Percentiles rank a stretch among this genome's conserved stretches.
phyloP scores from a whole-genome alignment of 2,113 vertebrate species.

The Turdus rufiventris region DNA sequence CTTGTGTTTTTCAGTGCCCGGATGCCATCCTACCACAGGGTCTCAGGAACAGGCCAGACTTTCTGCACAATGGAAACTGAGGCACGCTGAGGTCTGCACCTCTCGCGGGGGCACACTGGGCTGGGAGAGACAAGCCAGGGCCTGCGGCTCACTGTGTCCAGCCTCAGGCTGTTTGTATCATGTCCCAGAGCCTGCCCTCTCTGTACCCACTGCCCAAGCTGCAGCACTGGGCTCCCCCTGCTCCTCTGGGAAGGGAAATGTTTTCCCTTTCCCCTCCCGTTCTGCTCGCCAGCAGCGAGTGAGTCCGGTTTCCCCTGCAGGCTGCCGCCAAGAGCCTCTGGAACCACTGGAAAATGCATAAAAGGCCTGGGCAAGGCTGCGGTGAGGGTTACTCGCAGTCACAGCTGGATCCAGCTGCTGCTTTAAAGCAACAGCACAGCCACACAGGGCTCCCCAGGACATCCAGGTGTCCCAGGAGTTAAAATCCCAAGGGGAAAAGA shows the following conservation, averaged over 20 bases:
- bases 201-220: accelerated
- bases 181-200: accelerated
- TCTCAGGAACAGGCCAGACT: neutral
- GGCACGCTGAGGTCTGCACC: neutral
- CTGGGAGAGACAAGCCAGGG: neutral
- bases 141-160: neutral
- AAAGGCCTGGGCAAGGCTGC: constrained; percentile 25
- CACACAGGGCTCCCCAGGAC: neutral
- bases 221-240: neutral
- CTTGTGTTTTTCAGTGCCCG: neutral
- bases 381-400: constrained; percentile 32
- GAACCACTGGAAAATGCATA: constrained; percentile 51
- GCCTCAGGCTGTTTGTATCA: neutral
- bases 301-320: neutral
- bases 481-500: neutral
- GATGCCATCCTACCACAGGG: neutral
- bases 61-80: neutral
- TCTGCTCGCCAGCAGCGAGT: neutral
- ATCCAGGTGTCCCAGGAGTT: neutral
- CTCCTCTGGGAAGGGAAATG: constrained; percentile 16
- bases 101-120: accelerated
- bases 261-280: constrained; percentile 29
- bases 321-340: constrained; percentile 41
- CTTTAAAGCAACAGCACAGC: constrained; percentile 49
- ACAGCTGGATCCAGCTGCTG: constrained; percentile 48